Base-by-base conservation (phyloP, 2,888 invertebrate species). In the Neoaliturus tenellus region DNA sequence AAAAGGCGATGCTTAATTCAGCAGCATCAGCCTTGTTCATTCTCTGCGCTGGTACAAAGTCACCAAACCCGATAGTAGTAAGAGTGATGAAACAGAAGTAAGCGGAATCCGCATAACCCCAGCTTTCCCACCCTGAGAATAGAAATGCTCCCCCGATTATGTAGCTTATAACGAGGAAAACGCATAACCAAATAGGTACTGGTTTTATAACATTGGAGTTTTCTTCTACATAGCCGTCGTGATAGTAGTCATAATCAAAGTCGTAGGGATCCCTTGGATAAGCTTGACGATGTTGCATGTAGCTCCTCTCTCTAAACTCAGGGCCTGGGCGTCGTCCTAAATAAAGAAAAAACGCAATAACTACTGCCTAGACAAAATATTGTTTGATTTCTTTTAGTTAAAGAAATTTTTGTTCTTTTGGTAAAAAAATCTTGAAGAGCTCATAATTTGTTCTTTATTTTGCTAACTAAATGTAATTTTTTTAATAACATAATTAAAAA, bases 71-170 rank as follows among this genome's bases (percentile, higher is more conserved):
- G 84, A 98, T 98, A 0, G 98, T 98, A 28, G 98, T 98, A 86
- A 98, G 92, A 0, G 98, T 98, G 88, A 98, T 97, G 91, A 98
- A 98, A 90, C 98, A 98, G 91, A 98, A 98, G 90, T 98, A 98
- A 0, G 97, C 97, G 0, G 97, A 95, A 90, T 98, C 97, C 85
- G 97, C 92, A 89, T 96, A 96, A 0, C 93, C 93, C 98, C 98
- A 98, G 25, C 92, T 91, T 91, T 98, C 98, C 96, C 97, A 97
- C 71, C 93, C 93, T 88, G 94, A 93, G 91, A 98, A 98, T 12
- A 98, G 93, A 88, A 95, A 96, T 0, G 97, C 97, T 17, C 98
- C 98, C 0, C 95, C 96, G 82, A 97, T 93, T 87, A 98, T 98
- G 91, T 98, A 98, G 84, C 97, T 95, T 31, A 98, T 94, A 31